Evolutionary conservation across 2,797 vertebrate species (phyloP).

Genomic region (Propithecus perrieri): DNA sequence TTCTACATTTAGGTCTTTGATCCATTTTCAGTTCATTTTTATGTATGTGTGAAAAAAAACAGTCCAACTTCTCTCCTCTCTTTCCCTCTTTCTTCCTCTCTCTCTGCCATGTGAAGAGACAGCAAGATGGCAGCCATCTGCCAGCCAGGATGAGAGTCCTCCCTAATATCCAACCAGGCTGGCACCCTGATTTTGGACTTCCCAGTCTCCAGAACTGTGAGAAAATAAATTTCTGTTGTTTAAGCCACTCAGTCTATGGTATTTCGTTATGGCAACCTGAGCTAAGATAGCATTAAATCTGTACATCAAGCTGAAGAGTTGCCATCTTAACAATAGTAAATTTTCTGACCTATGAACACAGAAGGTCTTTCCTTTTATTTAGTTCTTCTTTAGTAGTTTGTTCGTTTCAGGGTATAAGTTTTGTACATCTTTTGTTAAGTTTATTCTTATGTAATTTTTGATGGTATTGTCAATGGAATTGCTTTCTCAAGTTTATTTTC

Average conservation of each 20-base stretch:
- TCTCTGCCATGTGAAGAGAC: background rate
- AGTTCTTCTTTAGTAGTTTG: background rate
- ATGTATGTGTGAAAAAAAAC: background rate
- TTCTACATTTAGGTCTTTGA: background rate
- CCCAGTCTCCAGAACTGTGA: background rate
- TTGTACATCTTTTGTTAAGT: background rate
- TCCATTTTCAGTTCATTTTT: constrained; percentile 24
- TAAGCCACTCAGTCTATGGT: background rate
- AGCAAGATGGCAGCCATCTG: background rate
- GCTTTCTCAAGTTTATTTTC: constrained; percentile 19
- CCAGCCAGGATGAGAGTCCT: background rate
- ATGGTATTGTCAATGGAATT: background rate
- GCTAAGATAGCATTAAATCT: background rate
- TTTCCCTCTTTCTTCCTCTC: background rate
- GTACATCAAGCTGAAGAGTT: background rate
- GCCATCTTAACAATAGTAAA: background rate
- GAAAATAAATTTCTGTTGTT: background rate
- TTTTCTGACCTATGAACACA: background rate
- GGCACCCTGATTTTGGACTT: background rate
- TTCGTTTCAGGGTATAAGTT: background rate
- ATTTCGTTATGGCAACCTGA: background rate
- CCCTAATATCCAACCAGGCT: background rate
- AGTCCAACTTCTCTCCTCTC: background rate
- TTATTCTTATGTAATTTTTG: background rate
- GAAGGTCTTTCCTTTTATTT: background rate